Evolutionary conservation across 2,113 vertebrate genomes (phyloP).

Genomic region (Scolopax mira): DNA sequence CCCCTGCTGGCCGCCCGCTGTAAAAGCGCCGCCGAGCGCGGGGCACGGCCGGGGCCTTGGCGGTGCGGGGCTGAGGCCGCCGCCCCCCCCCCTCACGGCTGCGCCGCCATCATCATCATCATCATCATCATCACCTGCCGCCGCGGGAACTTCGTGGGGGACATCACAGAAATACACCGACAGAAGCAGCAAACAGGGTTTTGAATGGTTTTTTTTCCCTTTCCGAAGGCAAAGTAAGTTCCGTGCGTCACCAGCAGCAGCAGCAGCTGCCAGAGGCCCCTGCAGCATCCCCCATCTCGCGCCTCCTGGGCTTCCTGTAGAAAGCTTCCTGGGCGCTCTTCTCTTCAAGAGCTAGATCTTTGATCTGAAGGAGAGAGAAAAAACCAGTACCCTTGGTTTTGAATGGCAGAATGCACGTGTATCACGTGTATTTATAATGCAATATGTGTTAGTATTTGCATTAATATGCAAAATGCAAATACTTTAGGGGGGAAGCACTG

Average conservation of each 20-base stretch:
- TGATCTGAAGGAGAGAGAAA: background rate
- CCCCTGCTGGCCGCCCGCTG: too few relatives aligned
- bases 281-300: background rate
- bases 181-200: background rate
- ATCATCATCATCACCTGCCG: background rate
- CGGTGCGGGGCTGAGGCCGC: background rate
- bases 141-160: conserved; percentile 5
- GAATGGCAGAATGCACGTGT: background rate
- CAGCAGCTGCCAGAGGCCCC: conserved; percentile 24
- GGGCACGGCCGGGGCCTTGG: too few relatives aligned
- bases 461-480: too few relatives aligned
- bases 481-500: background rate
- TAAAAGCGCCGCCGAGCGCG: too few relatives aligned
- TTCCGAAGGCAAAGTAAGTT: background rate
- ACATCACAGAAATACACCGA: background rate
- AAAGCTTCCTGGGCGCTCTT: background rate
- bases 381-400: background rate
- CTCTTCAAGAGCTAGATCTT: too few relatives aligned
- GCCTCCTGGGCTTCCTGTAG: background rate
- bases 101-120: conserved; percentile 68
- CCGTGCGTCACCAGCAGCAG: conserved; percentile 9
- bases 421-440: background rate
- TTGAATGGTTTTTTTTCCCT: background rate
- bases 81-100: background rate
- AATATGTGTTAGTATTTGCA: too few relatives aligned